These are phyloP conservation scores for Protomyctophum bolini DNA, from an alignment of 2,113 vertebrate species.

Conservation along the genomic window DNA sequence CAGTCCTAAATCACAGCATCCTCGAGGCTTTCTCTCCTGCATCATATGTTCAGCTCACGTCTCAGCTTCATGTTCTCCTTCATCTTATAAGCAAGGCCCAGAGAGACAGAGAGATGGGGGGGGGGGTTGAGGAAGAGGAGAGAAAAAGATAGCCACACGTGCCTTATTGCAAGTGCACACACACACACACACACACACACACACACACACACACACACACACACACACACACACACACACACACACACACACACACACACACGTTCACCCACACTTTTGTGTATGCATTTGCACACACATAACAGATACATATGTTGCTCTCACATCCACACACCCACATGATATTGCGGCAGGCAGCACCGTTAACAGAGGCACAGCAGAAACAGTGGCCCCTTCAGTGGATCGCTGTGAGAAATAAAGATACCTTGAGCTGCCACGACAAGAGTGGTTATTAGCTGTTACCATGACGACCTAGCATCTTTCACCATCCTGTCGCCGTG, in stretches of 20 bases:
- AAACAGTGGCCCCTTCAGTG: constrained; percentile 51
- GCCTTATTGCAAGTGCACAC: constrained; percentile 16
- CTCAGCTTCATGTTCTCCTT: background rate
- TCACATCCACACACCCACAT: background rate
- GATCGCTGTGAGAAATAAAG: constrained; percentile 67
- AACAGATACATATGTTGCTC: constrained; percentile 1
- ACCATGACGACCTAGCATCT: constrained; percentile 74
- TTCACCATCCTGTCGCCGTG: constrained; percentile 55
- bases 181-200: constrained; percentile 2
- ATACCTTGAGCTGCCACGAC: constrained; percentile 64
- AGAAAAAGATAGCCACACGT: constrained; percentile 51
- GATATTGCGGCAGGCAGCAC: background rate
- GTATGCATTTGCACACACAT: background rate
- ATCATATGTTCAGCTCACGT: constrained; percentile 28
- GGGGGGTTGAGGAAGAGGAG: constrained; percentile 3
- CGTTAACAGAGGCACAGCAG: constrained; percentile 16
- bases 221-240: constrained; percentile 1
- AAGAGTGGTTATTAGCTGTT: constrained; percentile 74
- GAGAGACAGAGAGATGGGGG: constrained; percentile 7
- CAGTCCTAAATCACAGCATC: constrained; percentile 39
- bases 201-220: background rate
- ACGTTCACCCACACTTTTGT: too few species aligned
- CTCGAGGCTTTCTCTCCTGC: constrained; percentile 33
- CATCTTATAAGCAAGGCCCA: background rate
- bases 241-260: too few species aligned